phyloP scores from a whole-genome alignment of 1,140 invertebrate species.

The Pogonus chalceus region DNA sequence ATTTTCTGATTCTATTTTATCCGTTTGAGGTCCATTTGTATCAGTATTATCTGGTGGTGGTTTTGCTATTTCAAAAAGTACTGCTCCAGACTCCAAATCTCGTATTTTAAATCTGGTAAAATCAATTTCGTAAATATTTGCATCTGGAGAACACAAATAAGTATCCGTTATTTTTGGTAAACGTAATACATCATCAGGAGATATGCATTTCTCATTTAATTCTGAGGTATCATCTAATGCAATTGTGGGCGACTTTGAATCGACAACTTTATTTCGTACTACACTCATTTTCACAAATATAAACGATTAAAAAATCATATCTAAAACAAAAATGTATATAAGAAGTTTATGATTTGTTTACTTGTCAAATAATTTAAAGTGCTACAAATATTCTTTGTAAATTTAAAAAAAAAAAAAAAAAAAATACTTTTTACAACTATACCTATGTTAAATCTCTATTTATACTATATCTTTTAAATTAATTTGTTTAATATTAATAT shows the following conservation, averaged over 20 bases:
- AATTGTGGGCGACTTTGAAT: constrained; percentile 20
- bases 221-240: constrained; percentile 12
- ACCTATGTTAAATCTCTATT: too few species aligned
- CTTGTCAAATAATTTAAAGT: too few species aligned
- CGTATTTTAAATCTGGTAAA: constrained; percentile 96
- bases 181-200: constrained; percentile 52
- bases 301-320: too few species aligned
- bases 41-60: constrained; percentile 52
- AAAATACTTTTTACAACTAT: too few species aligned
- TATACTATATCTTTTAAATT: too few species aligned
- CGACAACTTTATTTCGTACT: constrained; percentile 27
- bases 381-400: too few species aligned
- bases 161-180: constrained; percentile 51
- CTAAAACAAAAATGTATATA: too few species aligned
- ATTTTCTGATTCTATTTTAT: constrained; percentile 42
- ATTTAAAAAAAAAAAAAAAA: too few species aligned
- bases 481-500: too few species aligned
- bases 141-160: constrained; percentile 89
- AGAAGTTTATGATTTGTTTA: too few species aligned
- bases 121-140: constrained; percentile 95
- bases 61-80: constrained; percentile 96
- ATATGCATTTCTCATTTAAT: constrained; percentile 31
- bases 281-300: constrained; percentile 34
- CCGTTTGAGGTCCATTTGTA: constrained; percentile 51
- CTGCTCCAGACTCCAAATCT: constrained; percentile 84